Base-by-base conservation (phyloP, 2,888 invertebrate genomes). In the Drosophila melanocephala region DNA sequence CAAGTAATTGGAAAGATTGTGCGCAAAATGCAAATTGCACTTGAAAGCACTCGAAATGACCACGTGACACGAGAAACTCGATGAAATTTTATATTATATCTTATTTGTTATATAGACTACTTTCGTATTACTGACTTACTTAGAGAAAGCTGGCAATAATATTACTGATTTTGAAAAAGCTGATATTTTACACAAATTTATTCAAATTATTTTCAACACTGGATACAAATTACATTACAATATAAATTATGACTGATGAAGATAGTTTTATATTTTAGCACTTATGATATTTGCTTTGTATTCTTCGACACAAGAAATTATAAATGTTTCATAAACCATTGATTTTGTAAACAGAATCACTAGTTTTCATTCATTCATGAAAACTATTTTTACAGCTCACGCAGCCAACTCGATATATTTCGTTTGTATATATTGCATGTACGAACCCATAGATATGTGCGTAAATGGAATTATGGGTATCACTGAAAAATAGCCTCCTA, bases 401-500 rank as follows among this genome's bases (percentile, higher is more conserved):
- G 42, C 12, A 14, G 28, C n/a, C 32, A 22, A n/a, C 16, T 32
- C 55, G 3, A 35, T 14, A 3, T 30, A 19, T 32, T 39, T 42
- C 7, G 33, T 37, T 16, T 56, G 26, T 53, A 47, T 52, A 32
- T 57, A 42, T 64, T 44, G n/a, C 12, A 32, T 50, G 32, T 19
- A 61, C n/a, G 35, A 39, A 5, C 37, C 5, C 22, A 35, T 22
- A 33, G n/a, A 14, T 51, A 47, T 44, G 32, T 22, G 5, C 32
- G 22, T 28, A 19, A 57, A 39, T 22, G 50, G 52, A 61, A 53
- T 58, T 67, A 58, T 63, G 61, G 44, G 50, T 57, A 63, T 71
- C 61, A 57, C 55, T 64, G 33, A 69, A 60, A 55, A 71, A 58
- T 52, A 60, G 52, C 63, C 22, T 59, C 70, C 69, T 58, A 53